These are phyloP conservation scores for Machimus atricapillus DNA, from an alignment of 2,888 invertebrate genomes.

Conservation along the genomic window DNA sequence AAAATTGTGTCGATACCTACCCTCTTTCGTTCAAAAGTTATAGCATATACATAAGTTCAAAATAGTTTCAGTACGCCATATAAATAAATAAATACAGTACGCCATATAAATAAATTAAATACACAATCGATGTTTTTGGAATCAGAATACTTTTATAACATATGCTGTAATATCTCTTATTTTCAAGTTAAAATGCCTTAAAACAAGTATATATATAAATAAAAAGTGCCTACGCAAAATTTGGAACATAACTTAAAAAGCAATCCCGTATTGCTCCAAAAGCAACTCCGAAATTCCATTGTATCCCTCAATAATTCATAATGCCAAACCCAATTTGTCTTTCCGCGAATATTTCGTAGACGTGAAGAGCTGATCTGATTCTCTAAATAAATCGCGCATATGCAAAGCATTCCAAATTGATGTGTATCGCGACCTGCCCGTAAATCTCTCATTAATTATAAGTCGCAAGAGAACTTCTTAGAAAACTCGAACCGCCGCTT, in stretches of 20 bases:
- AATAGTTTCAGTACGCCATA: no score
- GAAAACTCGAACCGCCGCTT: background rate
- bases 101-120: no score
- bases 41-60: no score
- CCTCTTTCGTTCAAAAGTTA: no score
- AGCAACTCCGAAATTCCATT: background rate
- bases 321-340: background rate
- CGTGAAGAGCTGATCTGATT: background rate
- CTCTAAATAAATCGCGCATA: background rate
- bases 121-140: no score
- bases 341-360: background rate
- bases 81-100: no score
- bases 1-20: no score
- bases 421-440: background rate
- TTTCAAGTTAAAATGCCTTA: no score
- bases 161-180: no score
- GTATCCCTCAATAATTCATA: background rate
- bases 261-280: background rate
- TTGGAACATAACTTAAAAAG: background rate
- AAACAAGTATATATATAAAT: background rate
- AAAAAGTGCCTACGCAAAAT: background rate
- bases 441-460: conserved; percentile 13
- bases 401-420: background rate
- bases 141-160: no score
- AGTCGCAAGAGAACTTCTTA: background rate